Evolutionary conservation across 1,140 invertebrate genomes (phyloP), one percentile per base, ranked within the genome.

Genomic region (Ericerus pela): DNA sequence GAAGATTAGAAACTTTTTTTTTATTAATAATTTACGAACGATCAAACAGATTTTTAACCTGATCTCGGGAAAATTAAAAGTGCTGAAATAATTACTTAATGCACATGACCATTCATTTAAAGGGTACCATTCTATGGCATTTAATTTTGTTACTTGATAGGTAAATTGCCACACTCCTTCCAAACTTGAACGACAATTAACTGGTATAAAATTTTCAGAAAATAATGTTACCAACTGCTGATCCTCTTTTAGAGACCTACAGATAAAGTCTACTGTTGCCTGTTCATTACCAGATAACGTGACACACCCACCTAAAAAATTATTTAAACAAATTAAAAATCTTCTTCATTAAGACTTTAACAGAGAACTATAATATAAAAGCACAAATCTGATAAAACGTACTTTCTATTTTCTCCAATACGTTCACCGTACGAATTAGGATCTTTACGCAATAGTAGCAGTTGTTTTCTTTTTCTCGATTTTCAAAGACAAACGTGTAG

Each of bases 111-210:
- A n/a, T n/a, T n/a, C n/a, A n/a, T n/a, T n/a, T n/a, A n/a, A n/a
- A n/a, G n/a, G n/a, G n/a, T n/a, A n/a, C n/a, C n/a, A n/a, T n/a
- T n/a, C n/a, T n/a, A n/a, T n/a, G n/a, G n/a, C n/a, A n/a, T n/a
- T n/a, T n/a, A n/a, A n/a, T n/a, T n/a, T n/a, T n/a, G n/a, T n/a
- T 67, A 78, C 79, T 69, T 92, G 88, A 72, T 94, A 94, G 16
- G 85, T 84, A 76, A 95, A 95, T 64, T 91, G 86, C 88, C 88
- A 95, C 2, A 93, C 88, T 59, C 91, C 91, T 76, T 94, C 91
- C 20, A 95, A 71, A 43, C 88, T 90, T 2, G 89, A 92, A 57
- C 89, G 75, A 63, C 91, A 95, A 72, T 94, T 94, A 3, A 93
- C 83, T 27, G 89, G 87, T 11, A 86, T 79, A 69, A 84, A 88